Base-by-base conservation (phyloP, 2,888 invertebrate species). In the Lycophotia porphyrea region DNA sequence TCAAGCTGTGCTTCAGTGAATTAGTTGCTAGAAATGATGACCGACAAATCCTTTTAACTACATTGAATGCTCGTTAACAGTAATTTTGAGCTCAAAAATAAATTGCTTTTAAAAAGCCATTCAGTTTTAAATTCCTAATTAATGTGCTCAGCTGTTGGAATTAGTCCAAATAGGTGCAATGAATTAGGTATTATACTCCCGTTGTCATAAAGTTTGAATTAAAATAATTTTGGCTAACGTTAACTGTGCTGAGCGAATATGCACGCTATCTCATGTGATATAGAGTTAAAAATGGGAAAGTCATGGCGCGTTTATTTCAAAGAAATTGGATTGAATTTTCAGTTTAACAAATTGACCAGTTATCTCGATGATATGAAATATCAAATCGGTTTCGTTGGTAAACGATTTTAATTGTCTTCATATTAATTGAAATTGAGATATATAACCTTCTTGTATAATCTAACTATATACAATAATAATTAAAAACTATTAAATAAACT, bases 51-150 rank as follows among this genome's bases (percentile, higher is more conserved):
- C 52, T 70, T 21, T 34, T 4, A 63, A 64, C 52, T 47, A 36
- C 64, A 68, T 76, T 18, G 42, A 70, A 70, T 71, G 31, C 52
- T 63, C 44, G 27, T 47, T 39, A 63, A 39, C 52, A 60, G 24
- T 68, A 68, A 74, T 86, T 64, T 69, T 8, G 64, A 69, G 58
- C 21, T 82, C 31, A 58, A 83, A 78, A 85, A 83, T 47, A 65
- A 85, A 79, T 80, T 84, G 27, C 65, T 84, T 75, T 73, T 71
- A 61, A 74, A 82, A 80, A 70, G 66, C 58, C 52, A 84, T 76
- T 77, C 13, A 34, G 42, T 68, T 76, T 68, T 68, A 61, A 84
- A 84, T 69, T 78, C 75, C 55, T 74, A 86, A 76, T 86, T 81
- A 81, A 86, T 67, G 66, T 36, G 61, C 36, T 74, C 55, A 58